These are phyloP conservation scores for Trichogramma evanescens DNA, from an alignment of 2,888 invertebrate genomes.

Conservation along the genomic window DNA sequence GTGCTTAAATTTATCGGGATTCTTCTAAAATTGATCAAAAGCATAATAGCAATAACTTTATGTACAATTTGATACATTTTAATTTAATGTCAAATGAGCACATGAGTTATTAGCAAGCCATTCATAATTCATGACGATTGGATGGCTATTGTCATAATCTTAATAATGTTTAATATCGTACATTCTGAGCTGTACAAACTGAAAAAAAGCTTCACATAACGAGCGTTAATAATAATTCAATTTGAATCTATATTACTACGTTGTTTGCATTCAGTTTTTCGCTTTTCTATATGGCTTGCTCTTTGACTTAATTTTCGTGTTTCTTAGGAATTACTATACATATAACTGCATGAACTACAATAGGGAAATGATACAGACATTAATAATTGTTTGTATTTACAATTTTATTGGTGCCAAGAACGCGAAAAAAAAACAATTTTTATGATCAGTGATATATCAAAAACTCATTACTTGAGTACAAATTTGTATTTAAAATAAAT, in stretches of 20 bases:
- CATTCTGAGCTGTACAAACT: constrained; percentile 2
- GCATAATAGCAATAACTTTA: neutral
- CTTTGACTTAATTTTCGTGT: too few species aligned
- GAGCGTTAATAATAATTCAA: constrained; percentile 6
- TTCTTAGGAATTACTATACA: neutral
- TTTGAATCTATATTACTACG: too few species aligned
- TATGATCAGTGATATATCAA: too few species aligned
- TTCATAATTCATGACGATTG: neutral
- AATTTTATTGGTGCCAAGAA: too few species aligned
- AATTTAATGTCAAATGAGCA: neutral
- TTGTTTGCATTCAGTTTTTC: too few species aligned
- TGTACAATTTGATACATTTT: neutral
- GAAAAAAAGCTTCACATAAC: constrained; percentile 16
- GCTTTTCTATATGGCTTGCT: too few species aligned
- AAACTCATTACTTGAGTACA: too few species aligned
- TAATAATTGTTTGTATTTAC: too few species aligned
- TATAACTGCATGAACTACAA: neutral
- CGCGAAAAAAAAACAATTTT: too few species aligned
- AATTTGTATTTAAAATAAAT: too few species aligned
- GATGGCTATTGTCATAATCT: neutral
- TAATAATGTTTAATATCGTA: neutral
- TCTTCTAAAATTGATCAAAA: too few species aligned
- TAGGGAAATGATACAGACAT: constrained; percentile 3
- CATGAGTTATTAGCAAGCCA: neutral
- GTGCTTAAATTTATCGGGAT: too few species aligned